A percentile compares a stretch with the other conserved stretches of the same genome.
Conservation (phyloP, 2,113 vertebrate genomes). For the Chaenocephalus aceratus region DNA sequence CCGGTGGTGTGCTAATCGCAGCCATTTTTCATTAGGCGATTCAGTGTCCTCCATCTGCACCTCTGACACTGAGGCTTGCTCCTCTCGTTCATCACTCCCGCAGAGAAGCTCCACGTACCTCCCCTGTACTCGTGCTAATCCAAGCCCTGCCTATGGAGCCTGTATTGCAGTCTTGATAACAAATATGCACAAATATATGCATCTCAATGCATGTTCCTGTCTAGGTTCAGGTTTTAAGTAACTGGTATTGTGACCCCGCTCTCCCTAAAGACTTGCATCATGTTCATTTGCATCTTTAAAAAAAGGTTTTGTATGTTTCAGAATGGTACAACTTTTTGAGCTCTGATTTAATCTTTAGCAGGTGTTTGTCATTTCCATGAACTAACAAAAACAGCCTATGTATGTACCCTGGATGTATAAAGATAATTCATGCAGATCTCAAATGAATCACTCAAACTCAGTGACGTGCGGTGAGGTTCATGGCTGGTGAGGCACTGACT, state of each 20-base stretch:
- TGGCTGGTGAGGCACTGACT: no score
- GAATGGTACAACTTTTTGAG: not conserved
- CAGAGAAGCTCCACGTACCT: slow-evolving; percentile 11
- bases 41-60: slow-evolving; percentile 61
- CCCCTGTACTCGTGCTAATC: slow-evolving; percentile 22
- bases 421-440: not conserved
- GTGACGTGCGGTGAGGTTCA: no score
- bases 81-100: slow-evolving; percentile 48
- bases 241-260: not conserved
- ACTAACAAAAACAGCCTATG: not conserved
- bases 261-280: not conserved
- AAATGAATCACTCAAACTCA: slow-evolving; percentile 13
- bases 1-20: slow-evolving; percentile 76
- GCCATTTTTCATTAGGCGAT: slow-evolving; percentile 80
- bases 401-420: not conserved
- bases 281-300: not conserved
- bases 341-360: not conserved
- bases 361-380: not conserved
- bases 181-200: not conserved
- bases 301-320: not conserved
- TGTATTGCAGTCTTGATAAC: not conserved
- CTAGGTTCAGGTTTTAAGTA: not conserved
- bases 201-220: not conserved
- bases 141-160: slow-evolving; percentile 22
- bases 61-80: slow-evolving; percentile 55